Evolutionary conservation across 1,140 invertebrate genomes (phyloP).

Genomic region (Eriosoma lanigerum): DNA sequence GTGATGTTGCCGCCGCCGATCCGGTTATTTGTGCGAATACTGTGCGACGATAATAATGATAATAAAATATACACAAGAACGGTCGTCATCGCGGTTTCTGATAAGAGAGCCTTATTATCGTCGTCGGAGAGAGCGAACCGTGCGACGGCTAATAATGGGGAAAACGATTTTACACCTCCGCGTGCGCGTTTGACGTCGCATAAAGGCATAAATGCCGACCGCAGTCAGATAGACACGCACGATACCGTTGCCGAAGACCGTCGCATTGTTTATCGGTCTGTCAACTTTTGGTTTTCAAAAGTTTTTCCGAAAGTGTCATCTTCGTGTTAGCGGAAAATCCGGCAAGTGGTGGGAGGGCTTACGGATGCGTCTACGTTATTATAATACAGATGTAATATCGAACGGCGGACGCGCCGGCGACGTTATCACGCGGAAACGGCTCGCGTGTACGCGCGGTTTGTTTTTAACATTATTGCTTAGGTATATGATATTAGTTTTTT

Average conservation of each 20-base stretch:
- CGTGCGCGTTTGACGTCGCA: neutral
- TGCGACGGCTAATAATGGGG: conserved; percentile 35
- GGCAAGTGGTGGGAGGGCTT: neutral
- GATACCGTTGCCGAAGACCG: conserved; percentile 3
- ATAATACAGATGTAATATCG: neutral
- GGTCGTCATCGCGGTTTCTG: neutral
- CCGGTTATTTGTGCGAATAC: conserved; percentile 27
- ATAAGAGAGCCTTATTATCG: conserved; percentile 48
- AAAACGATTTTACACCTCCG: conserved; percentile 29
- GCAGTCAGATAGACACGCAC: conserved; percentile 47
- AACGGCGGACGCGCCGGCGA: conserved; percentile 25
- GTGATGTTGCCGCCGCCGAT: conserved; percentile 15
- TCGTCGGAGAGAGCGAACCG: conserved; percentile 2
- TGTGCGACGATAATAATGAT: too few relatives aligned
- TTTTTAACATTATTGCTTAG: too few relatives aligned
- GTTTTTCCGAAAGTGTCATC: conserved; percentile 49
- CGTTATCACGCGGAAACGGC: conserved; percentile 37
- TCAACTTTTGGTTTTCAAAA: conserved; percentile 51
- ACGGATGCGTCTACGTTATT: neutral
- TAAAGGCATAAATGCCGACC: neutral
- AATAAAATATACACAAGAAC: conserved; percentile 2
- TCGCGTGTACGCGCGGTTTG: neutral
- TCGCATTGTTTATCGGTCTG: conserved; percentile 46
- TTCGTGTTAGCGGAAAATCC: conserved; percentile 50
- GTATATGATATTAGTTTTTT: too few relatives aligned